Base-by-base conservation (phyloP, 2,888 invertebrate genomes). In the Baccha elongata region DNA sequence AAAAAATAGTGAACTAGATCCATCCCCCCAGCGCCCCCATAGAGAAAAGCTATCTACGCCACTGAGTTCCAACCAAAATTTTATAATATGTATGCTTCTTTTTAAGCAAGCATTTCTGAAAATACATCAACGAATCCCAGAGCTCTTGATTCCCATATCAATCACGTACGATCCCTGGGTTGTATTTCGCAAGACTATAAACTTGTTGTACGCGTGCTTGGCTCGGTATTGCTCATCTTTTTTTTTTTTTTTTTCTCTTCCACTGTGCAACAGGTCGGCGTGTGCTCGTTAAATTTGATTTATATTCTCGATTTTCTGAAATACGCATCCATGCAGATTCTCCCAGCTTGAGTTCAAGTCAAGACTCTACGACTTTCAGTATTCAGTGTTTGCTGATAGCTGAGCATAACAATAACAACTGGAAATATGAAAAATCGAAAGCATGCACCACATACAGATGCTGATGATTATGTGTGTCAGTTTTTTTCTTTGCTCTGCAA, bases 241-340 rank as follows among this genome's bases (percentile, higher is more conserved):
- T 68, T 67, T 29, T 42, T 19, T n/a, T 13, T 13, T 29, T 10
- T 46, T 40, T 21, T 35, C 10, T 37, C 29, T 19, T 52, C 13
- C 69, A 64, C 69, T 64, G 75, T 75, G 64, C 69, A 80, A 75
- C 80, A 80, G 80, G 80, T 80, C 74, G 69, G 74, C 69, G 74
- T 80, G 80, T 75, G 80, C 75, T 80, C 80, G 80, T 80, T 80
- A 80, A 75, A 75, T 80, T 80, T 80, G 80, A 80, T 80, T 80
- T 80, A 80, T 80, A 13, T 29, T 58, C 80, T 69, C 74, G 69
- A 80, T 80, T 75, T 80, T 64, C 69, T 80, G 80, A 80, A 80
- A 69, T 75, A 80, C 75, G 62, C 75, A 75, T 75, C 40, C 80
- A 80, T 75, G 75, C 80, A 80, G 80, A 80, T 80, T 75, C 69